phyloP scores from a whole-genome alignment of 2,888 invertebrate species.

The Liodrosophila aerea region DNA sequence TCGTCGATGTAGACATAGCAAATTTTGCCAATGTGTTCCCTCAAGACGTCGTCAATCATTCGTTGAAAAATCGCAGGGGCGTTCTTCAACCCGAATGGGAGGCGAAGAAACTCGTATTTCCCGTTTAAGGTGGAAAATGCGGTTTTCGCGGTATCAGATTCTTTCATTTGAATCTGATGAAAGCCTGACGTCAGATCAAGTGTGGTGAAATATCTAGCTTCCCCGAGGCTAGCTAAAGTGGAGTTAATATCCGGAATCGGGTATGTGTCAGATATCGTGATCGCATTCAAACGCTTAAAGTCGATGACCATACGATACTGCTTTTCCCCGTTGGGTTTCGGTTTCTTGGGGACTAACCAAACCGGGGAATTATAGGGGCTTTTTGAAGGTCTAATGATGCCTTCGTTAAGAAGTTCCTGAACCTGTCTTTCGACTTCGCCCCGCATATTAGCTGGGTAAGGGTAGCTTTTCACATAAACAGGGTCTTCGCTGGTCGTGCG shows the following conservation, averaged over 20 bases:
- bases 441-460: conserved; percentile 75
- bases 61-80: conserved; percentile 18
- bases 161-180: conserved; percentile 38
- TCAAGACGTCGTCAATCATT: conserved; percentile 46
- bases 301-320: conserved; percentile 43
- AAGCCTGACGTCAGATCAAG: conserved; percentile 52
- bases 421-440: conserved; percentile 73
- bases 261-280: conserved; percentile 43
- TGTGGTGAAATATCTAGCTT: conserved; percentile 20
- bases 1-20: conserved; percentile 33
- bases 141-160: not conserved
- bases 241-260: conserved; percentile 18
- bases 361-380: conserved; percentile 63
- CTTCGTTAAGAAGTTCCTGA: not conserved
- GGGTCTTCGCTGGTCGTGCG: conserved; percentile 60
- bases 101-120: conserved; percentile 38
- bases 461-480: conserved; percentile 72
- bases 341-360: conserved; percentile 53
- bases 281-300: conserved; percentile 41
- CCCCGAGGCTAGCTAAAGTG: not conserved
- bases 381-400: conserved; percentile 40
- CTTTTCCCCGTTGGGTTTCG: conserved; percentile 32
- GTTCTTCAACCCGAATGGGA: conserved; percentile 6
- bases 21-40: too few relatives aligned
- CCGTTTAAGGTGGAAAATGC: conserved; percentile 1